Conservation (phyloP, 2,113 vertebrate species). For the Bos taurus region ARS-UCD2.0 NC_037338.1:74400001-74400500, state of each 20-base stretch:
- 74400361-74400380: not conserved
- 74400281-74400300: slow-evolving; percentile 78
- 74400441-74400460: not conserved
- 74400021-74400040: not conserved
- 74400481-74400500: not conserved
- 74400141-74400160: slow-evolving; percentile 95
- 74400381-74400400: not conserved
- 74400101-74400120: fast-evolving
- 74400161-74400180: slow-evolving; percentile 94
- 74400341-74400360: fast-evolving
- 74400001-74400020: not conserved
- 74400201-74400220: slow-evolving; percentile 90
- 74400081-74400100: fast-evolving
- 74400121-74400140: not conserved
- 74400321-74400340: slow-evolving; percentile 79
- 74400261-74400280: slow-evolving; percentile 86
- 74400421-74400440: not conserved
- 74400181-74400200: slow-evolving; percentile 93
- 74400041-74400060: not conserved
- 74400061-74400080: not conserved
- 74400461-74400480: not conserved
- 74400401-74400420: not conserved
- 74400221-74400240: slow-evolving; percentile 94
- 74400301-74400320: slow-evolving; percentile 88
- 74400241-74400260: slow-evolving; percentile 91